Evolutionary conservation across 2,113 vertebrate genomes (phyloP), one percentile per base, ranked within the genome.

Genomic region (Neogobius melanostomus): DNA sequence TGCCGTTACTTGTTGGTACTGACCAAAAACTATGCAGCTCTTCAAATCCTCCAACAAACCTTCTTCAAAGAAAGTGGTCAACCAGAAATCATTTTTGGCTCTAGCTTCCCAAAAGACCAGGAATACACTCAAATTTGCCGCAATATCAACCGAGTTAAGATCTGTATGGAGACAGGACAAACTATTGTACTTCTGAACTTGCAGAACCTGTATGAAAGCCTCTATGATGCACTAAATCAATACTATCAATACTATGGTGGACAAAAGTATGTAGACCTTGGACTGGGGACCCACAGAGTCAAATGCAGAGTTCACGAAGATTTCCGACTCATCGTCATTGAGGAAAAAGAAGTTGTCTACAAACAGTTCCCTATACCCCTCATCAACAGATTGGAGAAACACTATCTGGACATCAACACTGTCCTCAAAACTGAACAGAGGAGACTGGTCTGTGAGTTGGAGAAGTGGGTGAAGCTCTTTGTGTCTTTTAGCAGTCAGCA

Each of bases 301-400:
- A 99, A 99, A 82, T 99, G 98, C 67, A 91, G 98, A 8, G 98
- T 99, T 21, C 96, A 99, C 87, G 81, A 92, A 0, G 84, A 91
- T 68, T 99, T 99, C 85, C 91, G 95, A 51, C 74, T 99, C 36
- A 92, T 99, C 0, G 97, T 99, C 79, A 95, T 99, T 5, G 98
- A 99, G 57, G 98, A 99, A 88, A 97, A 90, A 60, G 94, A 95
- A 0, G 92, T 97, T 8, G 98, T 99, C 6, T 96, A 97, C 74
- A 91, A 88, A 63, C 94, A 95, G 57, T 99, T 99, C 50, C 97
- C 98, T 48, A 95, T 98, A 70, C 98, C 98, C 0, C 91, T 99
- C 43, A 96, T 99, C 82, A 99, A 99, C 91, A 92, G 98, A n/a
- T 92, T 99, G 74, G 98, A 99, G 75, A 99, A 99, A 81, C 97